Base-by-base conservation (phyloP, 2,113 vertebrate species). In the Bombycilla garrulus region DNA sequence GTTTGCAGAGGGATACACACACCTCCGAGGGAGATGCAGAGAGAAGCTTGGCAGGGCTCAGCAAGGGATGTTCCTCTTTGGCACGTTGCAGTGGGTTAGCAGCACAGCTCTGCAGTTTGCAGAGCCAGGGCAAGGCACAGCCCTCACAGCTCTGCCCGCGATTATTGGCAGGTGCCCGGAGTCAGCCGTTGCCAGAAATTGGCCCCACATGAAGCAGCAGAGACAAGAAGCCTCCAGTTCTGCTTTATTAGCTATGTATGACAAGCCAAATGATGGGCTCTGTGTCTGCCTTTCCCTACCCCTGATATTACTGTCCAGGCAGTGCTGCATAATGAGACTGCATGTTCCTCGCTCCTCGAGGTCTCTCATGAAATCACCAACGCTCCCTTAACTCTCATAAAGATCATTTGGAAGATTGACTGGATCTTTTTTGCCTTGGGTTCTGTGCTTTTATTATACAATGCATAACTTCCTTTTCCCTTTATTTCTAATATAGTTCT, bases 381-480 rank as follows among this genome's bases (percentile, higher is more conserved):
- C 44, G 48, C 88, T 78, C 77, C 88, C 91, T 61, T 47, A 87
- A 82, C 44, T 36, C 60, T 89, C 86, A 76, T 79, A 93, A 93
- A 88, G 73, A 71, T 81, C 3, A 1, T 95, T 81, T 91, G 47
- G 60, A 92, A 94, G 95, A 95, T 48, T 91, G 88, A 90, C 94
- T 88, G 71, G 23, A 62, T 81, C 54, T 38, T 93, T 88, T 92
- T 95, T 90, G 96, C 90, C 96, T 94, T 95, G 86, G 95, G 96
- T 94, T 96, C 86, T 95, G 11, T 84, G 62, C 28, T 86, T 96
- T 94, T 89, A 96, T 97, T 96, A 95, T 96, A 93, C 11, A 64
- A 40, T 64, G n/a, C 23, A 70, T 69, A 86, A 81, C 15, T 67
- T 74, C 13, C 15, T 62, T 35, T 44, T 67, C 87, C 28, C 47